Conservation (phyloP, 2,888 invertebrate genomes). For the Coleophora deauratella region DNA sequence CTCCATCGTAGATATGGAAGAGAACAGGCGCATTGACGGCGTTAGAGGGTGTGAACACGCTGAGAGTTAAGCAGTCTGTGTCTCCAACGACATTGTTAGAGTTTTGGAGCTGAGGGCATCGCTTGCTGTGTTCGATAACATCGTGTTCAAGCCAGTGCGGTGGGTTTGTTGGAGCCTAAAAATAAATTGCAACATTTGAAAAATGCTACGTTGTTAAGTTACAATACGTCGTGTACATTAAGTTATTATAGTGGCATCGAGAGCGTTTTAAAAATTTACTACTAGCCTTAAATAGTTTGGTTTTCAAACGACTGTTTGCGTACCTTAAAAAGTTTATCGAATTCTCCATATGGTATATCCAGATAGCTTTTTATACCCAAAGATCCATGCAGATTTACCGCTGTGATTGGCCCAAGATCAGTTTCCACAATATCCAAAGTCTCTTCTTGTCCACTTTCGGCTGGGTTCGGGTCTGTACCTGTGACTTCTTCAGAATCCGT, state of each 20-base stretch:
- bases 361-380: conserved; percentile 31
- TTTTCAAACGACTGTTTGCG: conserved; percentile 1
- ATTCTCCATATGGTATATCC: conserved; percentile 49
- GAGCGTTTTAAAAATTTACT: too few relatives aligned
- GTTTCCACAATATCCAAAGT: conserved; percentile 22
- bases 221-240: not conserved
- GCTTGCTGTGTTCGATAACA: conserved; percentile 26
- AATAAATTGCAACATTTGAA: conserved; percentile 1
- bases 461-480: too few relatives aligned
- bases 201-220: not conserved
- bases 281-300: too few relatives aligned
- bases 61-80: conserved; percentile 49
- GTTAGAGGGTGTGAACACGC: conserved; percentile 38
- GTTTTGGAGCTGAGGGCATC: conserved; percentile 39
- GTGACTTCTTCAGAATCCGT: too few relatives aligned
- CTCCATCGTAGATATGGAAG: conserved; percentile 56
- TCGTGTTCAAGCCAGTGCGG: conserved; percentile 23
- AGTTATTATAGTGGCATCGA: too few relatives aligned
- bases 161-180: conserved; percentile 35
- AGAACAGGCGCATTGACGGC: conserved; percentile 34
- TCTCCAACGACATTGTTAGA: conserved; percentile 24
- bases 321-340: conserved; percentile 36
- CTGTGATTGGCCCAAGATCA: conserved; percentile 34
- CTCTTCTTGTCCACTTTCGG: too few relatives aligned
- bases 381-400: conserved; percentile 23